These are phyloP conservation scores for Clostera curtula DNA, from an alignment of 2,888 invertebrate species.

Conservation along the genomic window DNA sequence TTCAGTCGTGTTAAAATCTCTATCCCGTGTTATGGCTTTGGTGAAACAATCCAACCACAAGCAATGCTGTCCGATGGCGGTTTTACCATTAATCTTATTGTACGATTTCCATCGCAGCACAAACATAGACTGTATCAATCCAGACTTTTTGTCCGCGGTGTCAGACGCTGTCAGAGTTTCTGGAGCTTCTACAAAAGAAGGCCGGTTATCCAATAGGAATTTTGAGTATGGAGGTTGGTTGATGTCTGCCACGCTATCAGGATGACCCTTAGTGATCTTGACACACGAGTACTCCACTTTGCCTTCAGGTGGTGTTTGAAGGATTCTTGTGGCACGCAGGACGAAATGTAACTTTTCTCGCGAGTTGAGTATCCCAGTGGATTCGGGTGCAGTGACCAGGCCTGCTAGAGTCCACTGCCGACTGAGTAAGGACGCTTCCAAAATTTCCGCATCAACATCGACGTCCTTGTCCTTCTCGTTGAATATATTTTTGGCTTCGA, in stretches of 20 bases:
- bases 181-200: slow-evolving; percentile 35
- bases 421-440: slow-evolving; percentile 77
- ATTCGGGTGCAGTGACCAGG: slow-evolving; percentile 42
- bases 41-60: slow-evolving; percentile 77
- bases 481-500: slow-evolving; percentile 82
- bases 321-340: slow-evolving; percentile 46
- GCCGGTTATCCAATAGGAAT: slow-evolving; percentile 43
- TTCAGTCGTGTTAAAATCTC: slow-evolving; percentile 37
- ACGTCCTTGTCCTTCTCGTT: slow-evolving; percentile 76
- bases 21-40: slow-evolving; percentile 64
- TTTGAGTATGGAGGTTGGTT: slow-evolving; percentile 43
- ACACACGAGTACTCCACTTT: slow-evolving; percentile 46
- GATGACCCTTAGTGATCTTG: slow-evolving; percentile 38
- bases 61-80: slow-evolving; percentile 81
- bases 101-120: slow-evolving; percentile 72
- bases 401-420: slow-evolving; percentile 74
- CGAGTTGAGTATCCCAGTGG: slow-evolving; percentile 35
- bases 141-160: slow-evolving; percentile 24
- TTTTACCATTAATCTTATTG: slow-evolving; percentile 70
- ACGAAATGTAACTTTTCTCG: slow-evolving; percentile 60
- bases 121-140: slow-evolving; percentile 61
- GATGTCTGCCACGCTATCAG: slow-evolving; percentile 32
- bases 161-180: slow-evolving; percentile 26
- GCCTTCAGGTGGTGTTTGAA: slow-evolving; percentile 29
- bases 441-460: slow-evolving; percentile 71